Evolutionary conservation across 2,797 vertebrate genomes (phyloP).

Genomic region (Onychomys torridus): DNA sequence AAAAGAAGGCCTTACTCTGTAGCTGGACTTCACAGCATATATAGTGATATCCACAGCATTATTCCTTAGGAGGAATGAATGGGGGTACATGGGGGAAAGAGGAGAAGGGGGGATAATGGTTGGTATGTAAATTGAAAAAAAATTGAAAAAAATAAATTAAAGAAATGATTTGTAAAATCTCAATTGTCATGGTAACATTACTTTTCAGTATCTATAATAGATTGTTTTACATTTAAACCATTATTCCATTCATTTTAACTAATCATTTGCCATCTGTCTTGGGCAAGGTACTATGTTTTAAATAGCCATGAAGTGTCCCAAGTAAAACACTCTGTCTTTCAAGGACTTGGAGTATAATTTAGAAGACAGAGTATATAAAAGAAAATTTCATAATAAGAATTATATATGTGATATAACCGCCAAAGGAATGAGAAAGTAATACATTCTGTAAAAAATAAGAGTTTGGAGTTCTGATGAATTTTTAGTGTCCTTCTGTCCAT

Average conservation of each 20-base stretch:
- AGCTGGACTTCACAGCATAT: no score
- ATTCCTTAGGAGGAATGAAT: no score
- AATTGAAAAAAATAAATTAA: no score
- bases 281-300: background rate
- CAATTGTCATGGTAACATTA: background rate
- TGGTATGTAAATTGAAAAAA: no score
- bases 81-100: no score
- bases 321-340: background rate
- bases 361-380: background rate
- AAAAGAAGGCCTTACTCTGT: no score
- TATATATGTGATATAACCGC: background rate
- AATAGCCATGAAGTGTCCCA: background rate
- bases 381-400: background rate
- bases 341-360: constrained; percentile 39
- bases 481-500: constrained; percentile 17
- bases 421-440: background rate
- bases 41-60: no score
- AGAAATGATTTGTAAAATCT: background rate
- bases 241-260: constrained; percentile 39
- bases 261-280: background rate
- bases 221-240: background rate
- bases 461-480: background rate
- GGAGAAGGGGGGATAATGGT: no score
- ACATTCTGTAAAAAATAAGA: constrained; percentile 40
- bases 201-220: constrained; percentile 19